Base-by-base conservation (phyloP, 2,113 vertebrate genomes). In the Melanerpes formicivorus region DNA sequence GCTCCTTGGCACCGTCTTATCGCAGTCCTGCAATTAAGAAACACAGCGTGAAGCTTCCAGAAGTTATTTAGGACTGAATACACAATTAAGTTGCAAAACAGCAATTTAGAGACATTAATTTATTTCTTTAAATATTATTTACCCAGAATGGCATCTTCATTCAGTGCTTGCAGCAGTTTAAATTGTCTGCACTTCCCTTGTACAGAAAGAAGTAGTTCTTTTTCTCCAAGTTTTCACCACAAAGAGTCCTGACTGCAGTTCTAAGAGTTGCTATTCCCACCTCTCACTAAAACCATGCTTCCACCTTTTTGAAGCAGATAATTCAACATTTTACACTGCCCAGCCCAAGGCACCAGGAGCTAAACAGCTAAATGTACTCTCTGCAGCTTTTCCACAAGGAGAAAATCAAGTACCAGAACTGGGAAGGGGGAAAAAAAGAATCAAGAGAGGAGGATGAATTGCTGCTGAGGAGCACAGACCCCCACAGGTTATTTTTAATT, bases 1-100 rank as follows among this genome's bases (percentile, higher is more conserved):
- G 97, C 98, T 99, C 95, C 98, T 98, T 93, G 99, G 98, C 94
- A 98, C 95, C 9, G 98, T 98, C 97, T 99, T 99, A 95, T 98
- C 98, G 29, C 98, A 98, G 91, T 99, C 99, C 98, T 98, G 95
- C 93, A 97, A 97, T 94, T 82, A 50, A 94, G 65, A 75, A 32
- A 55, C 85, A 66, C 3, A 75, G 25, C 37, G 71, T 96, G 88
- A 95, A 84, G 56, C 29, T 82, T 96, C 83, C 50, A 42, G 80
- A 90, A 95, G 78, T 66, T 79, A 67, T 85, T 65, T 29, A 89
- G 40, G 16, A 46, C 4, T 37, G 54, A 7, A 42, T 8, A 46
- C 12, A 82, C n/a, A 81, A 63, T 56, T 54, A 30, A 27, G 4
- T 19, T 71, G 29, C 67, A 91, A 80, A 86, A 19, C 50, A 40